Percentiles rank a stretch among this genome's conserved stretches.
These are phyloP conservation scores for Hydrocynus forskahlii DNA, from an alignment of 2,797 vertebrate species.

Conservation along the genomic window DNA sequence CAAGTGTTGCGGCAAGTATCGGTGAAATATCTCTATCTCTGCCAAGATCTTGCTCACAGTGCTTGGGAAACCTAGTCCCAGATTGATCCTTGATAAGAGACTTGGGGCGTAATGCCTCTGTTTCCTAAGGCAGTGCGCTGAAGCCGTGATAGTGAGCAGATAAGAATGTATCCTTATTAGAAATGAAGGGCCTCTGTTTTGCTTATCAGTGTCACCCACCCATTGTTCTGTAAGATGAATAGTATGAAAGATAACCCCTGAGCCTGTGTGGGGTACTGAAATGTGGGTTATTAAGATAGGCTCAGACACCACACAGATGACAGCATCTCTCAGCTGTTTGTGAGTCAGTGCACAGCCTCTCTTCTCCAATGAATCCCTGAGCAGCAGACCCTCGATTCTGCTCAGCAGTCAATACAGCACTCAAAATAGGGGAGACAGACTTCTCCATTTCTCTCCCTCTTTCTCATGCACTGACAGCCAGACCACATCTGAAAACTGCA, in stretches of 20 bases:
- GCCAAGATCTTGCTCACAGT: too few relatives aligned
- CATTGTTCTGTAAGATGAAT: background rate
- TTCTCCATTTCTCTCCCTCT: constrained; percentile 14
- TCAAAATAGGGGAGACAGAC: constrained; percentile 54
- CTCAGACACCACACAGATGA: constrained; percentile 2
- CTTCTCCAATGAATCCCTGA: constrained; percentile 66
- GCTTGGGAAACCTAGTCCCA: background rate
- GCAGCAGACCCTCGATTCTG: constrained; percentile 62
- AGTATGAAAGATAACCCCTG: background rate
- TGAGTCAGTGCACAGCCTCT: constrained; percentile 70
- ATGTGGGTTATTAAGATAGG: background rate
- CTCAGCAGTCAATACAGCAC: constrained; percentile 51
- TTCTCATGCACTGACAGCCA: background rate
- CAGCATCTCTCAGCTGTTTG: constrained; percentile 64
- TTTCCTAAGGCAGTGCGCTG: constrained; percentile 34
- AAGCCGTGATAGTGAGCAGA: constrained; percentile 59
- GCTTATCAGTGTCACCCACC: background rate
- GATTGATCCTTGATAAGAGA: background rate
- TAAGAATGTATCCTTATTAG: background rate
- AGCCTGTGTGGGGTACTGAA: background rate
- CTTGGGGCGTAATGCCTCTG: background rate
- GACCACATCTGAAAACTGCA: background rate
- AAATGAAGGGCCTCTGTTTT: background rate
- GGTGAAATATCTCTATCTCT: background rate
- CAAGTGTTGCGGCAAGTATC: background rate